These are phyloP conservation scores for Monopterus albus DNA, from an alignment of 2,113 vertebrate species.

Conservation along the genomic window DNA sequence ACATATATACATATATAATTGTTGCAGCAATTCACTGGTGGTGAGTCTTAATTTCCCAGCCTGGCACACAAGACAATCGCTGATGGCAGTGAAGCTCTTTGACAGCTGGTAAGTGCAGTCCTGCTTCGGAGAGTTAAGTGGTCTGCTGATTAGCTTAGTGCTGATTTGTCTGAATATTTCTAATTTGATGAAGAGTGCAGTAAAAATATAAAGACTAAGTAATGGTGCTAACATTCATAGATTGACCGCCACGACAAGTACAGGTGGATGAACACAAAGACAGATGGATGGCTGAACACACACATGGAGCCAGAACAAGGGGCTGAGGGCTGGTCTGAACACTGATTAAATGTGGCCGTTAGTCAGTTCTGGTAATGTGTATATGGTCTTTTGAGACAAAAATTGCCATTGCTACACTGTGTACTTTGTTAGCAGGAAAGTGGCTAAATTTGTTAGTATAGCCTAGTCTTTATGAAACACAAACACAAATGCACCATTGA, in stretches of 20 bases:
- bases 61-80: slow-evolving; percentile 20
- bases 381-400: slow-evolving; percentile 26
- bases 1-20: too few relatives aligned
- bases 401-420: slow-evolving; percentile 36
- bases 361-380: slow-evolving; percentile 68
- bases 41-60: slow-evolving; percentile 21
- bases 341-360: slow-evolving; percentile 74
- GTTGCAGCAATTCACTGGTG: background rate
- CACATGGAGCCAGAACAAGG: slow-evolving; percentile 37
- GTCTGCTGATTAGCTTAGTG: slow-evolving; percentile 31
- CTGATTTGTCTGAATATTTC: slow-evolving; percentile 39
- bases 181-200: slow-evolving; percentile 32
- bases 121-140: slow-evolving; percentile 20
- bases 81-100: slow-evolving; percentile 25
- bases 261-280: slow-evolving; percentile 59
- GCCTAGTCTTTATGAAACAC: background rate
- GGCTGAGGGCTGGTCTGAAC: slow-evolving; percentile 61
- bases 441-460: background rate
- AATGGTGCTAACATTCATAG: slow-evolving; percentile 3
- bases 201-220: slow-evolving; percentile 7
- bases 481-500: background rate
- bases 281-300: slow-evolving; percentile 61
- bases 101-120: slow-evolving; percentile 20
- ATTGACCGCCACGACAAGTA: slow-evolving; percentile 41
- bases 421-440: background rate